Evolutionary conservation across 2,888 invertebrate species (phyloP), one percentile per base, ranked within the genome.

Genomic region (Celastrina argiolus): DNA sequence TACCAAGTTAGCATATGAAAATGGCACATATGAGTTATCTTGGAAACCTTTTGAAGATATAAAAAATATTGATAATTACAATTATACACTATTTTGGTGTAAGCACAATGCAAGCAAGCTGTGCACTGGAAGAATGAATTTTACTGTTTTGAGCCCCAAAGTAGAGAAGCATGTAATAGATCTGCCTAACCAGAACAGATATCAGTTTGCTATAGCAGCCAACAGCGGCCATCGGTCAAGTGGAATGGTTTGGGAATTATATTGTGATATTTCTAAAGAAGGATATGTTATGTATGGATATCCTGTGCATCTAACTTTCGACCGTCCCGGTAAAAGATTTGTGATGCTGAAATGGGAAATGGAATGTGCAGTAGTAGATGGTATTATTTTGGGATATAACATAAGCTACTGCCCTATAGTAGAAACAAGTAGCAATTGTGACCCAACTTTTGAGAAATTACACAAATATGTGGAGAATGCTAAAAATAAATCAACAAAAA

Each of bases 81-180:
- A 94, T 80, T 97, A 96, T 73, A 97, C 97, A 0, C 92, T 97
- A 22, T 97, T 96, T 82, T 97, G 96, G 96, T 96, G 96, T 78
- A 85, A 85, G 68, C 83, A 89, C 59, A 88, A 89, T 71, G 75
- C 78, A 10, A 87, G 87, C 34, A 80, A 85, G 70, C 81, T 87
- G 69, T 96, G 96, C 81, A 84, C 90, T 56, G 92, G 91, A 78
- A 85, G 73, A 81, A 92, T 80, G 84, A 89, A 75, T 85, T 91
- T 81, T 78, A 87, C 84, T 68, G 80, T 82, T 26, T 75, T 91
- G 70, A 80, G 81, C 68, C 73, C 85, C 8, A 74, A 76, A 6
- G 81, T 82, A 69, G 86, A 78, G 89, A 77, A 92, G 87, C 76
- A 93, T 77, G 93, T 94, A 59, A 91, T 94, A 73, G 92, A 93